Base-by-base conservation (phyloP, 2,888 invertebrate species). In the Linyphia triangularis region DNA sequence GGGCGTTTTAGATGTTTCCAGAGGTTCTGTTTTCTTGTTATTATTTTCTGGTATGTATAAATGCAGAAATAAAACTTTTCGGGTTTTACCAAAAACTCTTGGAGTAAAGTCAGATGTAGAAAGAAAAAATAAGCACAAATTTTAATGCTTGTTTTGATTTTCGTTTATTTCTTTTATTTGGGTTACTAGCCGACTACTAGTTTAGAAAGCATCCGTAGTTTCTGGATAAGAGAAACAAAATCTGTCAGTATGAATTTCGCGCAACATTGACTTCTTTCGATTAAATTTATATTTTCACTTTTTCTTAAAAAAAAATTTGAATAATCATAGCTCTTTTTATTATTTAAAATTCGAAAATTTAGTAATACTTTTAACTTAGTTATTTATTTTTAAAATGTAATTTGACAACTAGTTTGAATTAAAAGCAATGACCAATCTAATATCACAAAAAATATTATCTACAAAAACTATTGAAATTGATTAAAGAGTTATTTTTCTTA, bases 41-140 rank as follows among this genome's bases (percentile, higher is more conserved):
- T 19, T 26, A 24, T 65, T 40, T 69, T 33, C 40, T 69, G 77
- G 30, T 77, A 24, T 37, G 40, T 59, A 61, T 61, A 70, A 78
- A 85, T 69, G 43, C 33, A 43, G 70, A 70, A 78, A 43, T 78
- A 85, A 85, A 85, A 85, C 85, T 85, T 78, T 70, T 77, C 78
- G 30, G 69, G 69, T 78, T 85, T 59, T 57, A 72, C 37, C 33
- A 24, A 72, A 82, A 82, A 82, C 33, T 16, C 59, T 72, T 26
- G 72, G 28, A 70, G 40, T 82, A 24, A 65, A 28, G 40, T 28
- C 26, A 43, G 19, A 70, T 19, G 22, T 28, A 73, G 59, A 67
- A 67, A 70, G 24, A 40, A 65, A 63, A 57, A 73, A 77, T 40
- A 61, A 61, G 59, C 24, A 33, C n/a, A 51, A 51, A 16, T 51